These are phyloP conservation scores for Tipula confusa DNA, from an alignment of 2,888 invertebrate species.

Conservation along the genomic window DNA sequence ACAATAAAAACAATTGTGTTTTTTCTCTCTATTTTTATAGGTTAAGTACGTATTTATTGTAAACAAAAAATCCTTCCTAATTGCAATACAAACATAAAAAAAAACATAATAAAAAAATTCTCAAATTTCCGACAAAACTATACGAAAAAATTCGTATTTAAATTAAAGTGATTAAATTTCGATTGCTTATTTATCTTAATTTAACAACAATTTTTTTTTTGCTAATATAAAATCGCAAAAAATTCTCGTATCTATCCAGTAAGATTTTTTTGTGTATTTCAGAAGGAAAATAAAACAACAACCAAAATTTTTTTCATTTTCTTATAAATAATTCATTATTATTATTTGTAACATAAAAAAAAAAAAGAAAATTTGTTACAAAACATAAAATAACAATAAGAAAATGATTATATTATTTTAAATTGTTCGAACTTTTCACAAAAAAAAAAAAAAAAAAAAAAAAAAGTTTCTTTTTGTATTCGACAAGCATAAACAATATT, in stretches of 20 bases:
- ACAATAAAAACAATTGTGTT: no score
- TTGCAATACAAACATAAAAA: background rate
- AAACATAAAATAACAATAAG: no score
- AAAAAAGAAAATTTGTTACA: no score
- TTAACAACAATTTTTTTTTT: background rate
- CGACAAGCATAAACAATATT: background rate
- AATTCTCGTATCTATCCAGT: no score
- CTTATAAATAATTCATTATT: conserved; percentile 25
- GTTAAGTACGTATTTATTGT: background rate
- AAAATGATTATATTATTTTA: conserved; percentile 6
- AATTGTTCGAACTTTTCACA: background rate
- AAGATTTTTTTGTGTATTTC: background rate
- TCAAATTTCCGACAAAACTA: no score
- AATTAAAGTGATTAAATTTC: conserved; percentile 25
- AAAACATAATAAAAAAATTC: background rate
- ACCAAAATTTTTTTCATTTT: conserved; percentile 4
- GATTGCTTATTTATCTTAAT: conserved; percentile 25
- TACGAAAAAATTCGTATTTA: background rate
- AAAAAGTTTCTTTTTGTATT: background rate
- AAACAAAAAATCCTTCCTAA: background rate
- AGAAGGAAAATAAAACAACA: background rate
- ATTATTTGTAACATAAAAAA: conserved; percentile 15
- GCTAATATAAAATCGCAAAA: background rate
- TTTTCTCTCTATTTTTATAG: no score
- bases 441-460: no score